These are phyloP conservation scores for Tenodera sinensis DNA, from an alignment of 2,888 invertebrate genomes.

Conservation along the genomic window DNA sequence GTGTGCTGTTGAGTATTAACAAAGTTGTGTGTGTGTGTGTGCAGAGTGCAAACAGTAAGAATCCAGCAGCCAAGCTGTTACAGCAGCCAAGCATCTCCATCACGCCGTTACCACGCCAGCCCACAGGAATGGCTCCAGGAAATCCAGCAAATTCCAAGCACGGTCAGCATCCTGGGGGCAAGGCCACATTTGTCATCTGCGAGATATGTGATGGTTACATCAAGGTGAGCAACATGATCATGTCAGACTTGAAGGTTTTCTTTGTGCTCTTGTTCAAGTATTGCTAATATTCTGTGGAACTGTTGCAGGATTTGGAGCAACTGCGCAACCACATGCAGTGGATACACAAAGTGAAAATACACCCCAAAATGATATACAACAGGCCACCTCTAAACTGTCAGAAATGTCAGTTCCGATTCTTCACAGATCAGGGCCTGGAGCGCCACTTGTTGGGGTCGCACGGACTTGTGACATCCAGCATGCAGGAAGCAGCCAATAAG, in stretches of 20 bases:
- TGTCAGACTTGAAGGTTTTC: background rate
- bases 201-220: conserved; percentile 97
- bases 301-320: conserved; percentile 74
- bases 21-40: background rate
- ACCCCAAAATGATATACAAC: conserved; percentile 94
- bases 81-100: conserved; percentile 88
- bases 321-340: conserved; percentile 95
- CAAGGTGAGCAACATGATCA: conserved; percentile 50
- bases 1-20: background rate
- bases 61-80: conserved; percentile 47
- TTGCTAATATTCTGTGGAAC: background rate
- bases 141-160: conserved; percentile 40
- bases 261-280: background rate
- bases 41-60: conserved; percentile 32
- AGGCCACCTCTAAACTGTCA: conserved; percentile 92
- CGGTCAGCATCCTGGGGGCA: conserved; percentile 49
- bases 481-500: conserved; percentile 93
- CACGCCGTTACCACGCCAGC: conserved; percentile 76
- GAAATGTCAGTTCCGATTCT: conserved; percentile 94
- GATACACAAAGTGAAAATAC: conserved; percentile 96
- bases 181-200: conserved; percentile 87
- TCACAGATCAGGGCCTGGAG: conserved; percentile 90
- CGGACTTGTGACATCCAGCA: conserved; percentile 90
- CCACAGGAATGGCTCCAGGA: conserved; percentile 44
- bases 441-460: conserved; percentile 92